phyloP scores from a whole-genome alignment of 2,797 vertebrate species.

The Heliangelus exortis region DNA sequence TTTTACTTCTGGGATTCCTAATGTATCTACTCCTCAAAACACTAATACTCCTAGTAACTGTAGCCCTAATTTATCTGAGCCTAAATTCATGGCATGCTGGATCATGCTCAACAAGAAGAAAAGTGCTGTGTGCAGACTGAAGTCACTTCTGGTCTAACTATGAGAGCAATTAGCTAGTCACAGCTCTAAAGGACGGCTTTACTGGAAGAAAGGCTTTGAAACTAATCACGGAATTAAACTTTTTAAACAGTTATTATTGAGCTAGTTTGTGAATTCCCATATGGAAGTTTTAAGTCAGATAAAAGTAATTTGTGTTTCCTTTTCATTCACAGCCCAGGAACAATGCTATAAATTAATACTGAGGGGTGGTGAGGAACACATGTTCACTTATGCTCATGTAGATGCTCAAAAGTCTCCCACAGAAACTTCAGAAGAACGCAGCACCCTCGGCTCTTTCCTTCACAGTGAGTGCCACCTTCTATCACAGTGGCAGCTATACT shows the following conservation, averaged over 20 bases:
- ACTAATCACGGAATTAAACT: neutral
- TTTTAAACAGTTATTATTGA: neutral
- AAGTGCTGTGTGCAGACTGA: neutral
- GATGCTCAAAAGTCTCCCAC: neutral
- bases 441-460: neutral
- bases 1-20: neutral
- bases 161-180: neutral
- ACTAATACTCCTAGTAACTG: neutral
- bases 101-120: neutral
- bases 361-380: neutral
- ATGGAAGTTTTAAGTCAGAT: neutral
- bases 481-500: neutral
- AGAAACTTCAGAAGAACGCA: neutral
- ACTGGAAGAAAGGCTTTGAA: neutral
- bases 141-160: neutral
- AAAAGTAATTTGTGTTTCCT: neutral
- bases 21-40: neutral
- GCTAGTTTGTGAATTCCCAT: conserved; percentile 10
- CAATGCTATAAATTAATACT: neutral
- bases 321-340: neutral
- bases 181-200: neutral
- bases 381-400: neutral
- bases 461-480: neutral
- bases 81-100: neutral
- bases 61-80: neutral